Base-by-base conservation (phyloP, 2,888 invertebrate species). In the Ormyrus labotus region DNA sequence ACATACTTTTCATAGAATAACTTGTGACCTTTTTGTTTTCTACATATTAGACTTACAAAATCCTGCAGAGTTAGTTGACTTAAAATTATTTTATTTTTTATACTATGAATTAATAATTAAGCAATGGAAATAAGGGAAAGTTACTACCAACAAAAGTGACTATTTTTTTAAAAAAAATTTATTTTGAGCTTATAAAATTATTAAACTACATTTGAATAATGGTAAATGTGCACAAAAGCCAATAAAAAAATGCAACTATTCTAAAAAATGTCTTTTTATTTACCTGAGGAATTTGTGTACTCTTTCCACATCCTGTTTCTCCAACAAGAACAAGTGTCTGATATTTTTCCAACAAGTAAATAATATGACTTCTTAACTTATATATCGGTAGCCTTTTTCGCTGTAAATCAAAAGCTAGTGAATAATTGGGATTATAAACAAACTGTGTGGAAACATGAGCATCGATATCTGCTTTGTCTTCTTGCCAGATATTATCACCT, bases 251-350 rank as follows among this genome's bases (percentile, higher is more conserved):
- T 60, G 7, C 34, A 13, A 60, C 8, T 58, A 13, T n/a, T 60
- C 8, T 34, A 60, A 19, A 19, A 58, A 58, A 13, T 7, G 34
- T 63, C 34, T 8, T 55, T 51, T 67, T 48, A 48, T 34, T 34
- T 91, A 97, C 97, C 94, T 97, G 97, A 69, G 98, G 97, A 83
- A 98, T 94, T 92, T 98, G 98, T 0, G 98, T 99, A 88, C 98
- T 98, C 91, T 99, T 97, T 55, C 99, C 98, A 85, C 96, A 97
- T 48, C 99, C 99, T 3, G 99, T 98, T 90, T 99, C 99, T 2
- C 99, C 99, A 61, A 96, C 94, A 76, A 97, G 91, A 72, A 99
- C 94, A 65, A 99, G 91, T 0, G 96, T 96, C 91, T 98, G 98
- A 91, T 95, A 95, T 83, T 95, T 95, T 91, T 99, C 98, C 86